A percentile compares a stretch with the other conserved stretches of the same genome.
These are phyloP conservation scores for Scatophagus argus DNA, from an alignment of 2,113 vertebrate genomes.

Conservation along the genomic window DNA sequence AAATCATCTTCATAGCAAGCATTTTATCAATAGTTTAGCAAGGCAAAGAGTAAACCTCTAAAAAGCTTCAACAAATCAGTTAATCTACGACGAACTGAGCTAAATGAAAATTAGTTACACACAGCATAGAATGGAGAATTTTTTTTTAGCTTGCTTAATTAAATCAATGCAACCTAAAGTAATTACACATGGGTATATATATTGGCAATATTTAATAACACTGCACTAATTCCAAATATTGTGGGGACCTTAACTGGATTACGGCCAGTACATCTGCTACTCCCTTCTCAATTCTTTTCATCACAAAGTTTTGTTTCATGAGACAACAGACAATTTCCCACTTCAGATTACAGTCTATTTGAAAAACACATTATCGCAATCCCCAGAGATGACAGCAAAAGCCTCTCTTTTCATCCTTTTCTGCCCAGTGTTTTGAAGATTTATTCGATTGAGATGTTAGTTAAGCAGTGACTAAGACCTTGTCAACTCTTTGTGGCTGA, in stretches of 20 bases:
- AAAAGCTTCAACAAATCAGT: neutral
- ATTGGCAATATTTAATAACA: neutral
- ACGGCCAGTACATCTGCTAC: neutral
- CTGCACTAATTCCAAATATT: neutral
- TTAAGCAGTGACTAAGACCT: neutral
- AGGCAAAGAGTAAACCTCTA: neutral
- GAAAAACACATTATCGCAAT: neutral
- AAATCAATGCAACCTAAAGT: neutral
- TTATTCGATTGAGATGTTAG: neutral
- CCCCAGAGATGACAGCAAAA: neutral
- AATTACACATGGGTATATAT: neutral
- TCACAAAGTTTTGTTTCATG: constrained; percentile 13
- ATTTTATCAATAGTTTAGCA: neutral
- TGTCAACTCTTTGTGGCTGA: neutral
- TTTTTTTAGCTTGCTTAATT: neutral
- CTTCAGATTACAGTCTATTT: neutral
- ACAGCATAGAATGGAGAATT: no score
- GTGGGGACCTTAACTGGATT: neutral
- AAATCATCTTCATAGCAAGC: neutral
- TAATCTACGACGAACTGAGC: neutral
- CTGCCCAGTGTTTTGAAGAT: neutral
- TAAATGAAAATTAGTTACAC: neutral
- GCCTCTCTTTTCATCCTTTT: constrained; percentile 2
- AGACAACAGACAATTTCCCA: neutral
- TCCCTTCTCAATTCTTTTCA: neutral